Evolutionary conservation across 2,113 vertebrate species (phyloP).

Genomic region (Alosa alosa): DNA sequence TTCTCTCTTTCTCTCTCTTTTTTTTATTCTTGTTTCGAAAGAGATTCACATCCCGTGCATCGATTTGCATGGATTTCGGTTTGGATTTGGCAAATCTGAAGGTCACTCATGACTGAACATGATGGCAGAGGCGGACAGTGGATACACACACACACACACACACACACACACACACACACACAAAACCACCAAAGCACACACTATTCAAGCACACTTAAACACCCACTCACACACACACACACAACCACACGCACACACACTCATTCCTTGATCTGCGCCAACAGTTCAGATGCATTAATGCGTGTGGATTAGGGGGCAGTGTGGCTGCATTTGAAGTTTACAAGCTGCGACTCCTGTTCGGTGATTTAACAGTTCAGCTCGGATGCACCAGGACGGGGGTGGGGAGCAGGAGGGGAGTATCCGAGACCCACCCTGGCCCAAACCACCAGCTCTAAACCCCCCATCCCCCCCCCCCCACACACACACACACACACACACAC

Average conservation of each 20-base stretch:
- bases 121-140: neutral
- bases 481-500: neutral
- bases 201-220: neutral
- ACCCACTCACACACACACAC: neutral
- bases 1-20: neutral
- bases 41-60: constrained; percentile 24
- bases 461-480: neutral
- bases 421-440: neutral
- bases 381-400: constrained; percentile 24
- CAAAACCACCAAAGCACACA: neutral
- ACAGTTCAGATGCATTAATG: constrained; percentile 45
- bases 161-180: neutral
- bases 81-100: constrained; percentile 34
- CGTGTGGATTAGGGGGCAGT: constrained; percentile 39
- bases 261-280: neutral
- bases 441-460: neutral
- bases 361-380: constrained; percentile 48
- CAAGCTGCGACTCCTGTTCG: constrained; percentile 45
- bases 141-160: neutral
- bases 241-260: neutral
- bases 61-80: constrained; percentile 41
- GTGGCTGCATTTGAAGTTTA: constrained; percentile 48
- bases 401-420: neutral
- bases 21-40: constrained; percentile 19
- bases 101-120: constrained; percentile 31